Percentiles rank a stretch among this genome's conserved stretches.
Conservation (phyloP, 2,113 vertebrate genomes). For the Plectropomus leopardus region DNA sequence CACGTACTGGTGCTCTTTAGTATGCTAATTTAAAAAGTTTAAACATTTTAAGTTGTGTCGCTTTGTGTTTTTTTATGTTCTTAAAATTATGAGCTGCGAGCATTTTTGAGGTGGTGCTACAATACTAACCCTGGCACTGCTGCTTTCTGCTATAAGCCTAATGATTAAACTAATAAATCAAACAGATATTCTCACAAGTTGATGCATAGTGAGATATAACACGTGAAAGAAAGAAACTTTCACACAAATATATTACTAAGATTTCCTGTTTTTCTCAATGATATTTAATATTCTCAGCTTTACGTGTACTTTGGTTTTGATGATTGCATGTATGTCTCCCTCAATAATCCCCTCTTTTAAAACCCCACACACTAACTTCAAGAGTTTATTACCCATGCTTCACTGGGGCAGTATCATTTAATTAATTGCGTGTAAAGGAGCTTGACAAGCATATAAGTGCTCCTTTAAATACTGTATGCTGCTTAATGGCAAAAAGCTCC, state of each 20-base stretch:
- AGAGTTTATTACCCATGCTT: neutral
- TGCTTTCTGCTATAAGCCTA: neutral
- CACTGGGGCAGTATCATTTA: neutral
- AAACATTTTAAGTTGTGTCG: neutral
- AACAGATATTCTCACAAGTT: neutral
- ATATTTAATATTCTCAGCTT: neutral
- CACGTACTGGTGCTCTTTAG: neutral
- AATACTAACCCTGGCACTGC: neutral
- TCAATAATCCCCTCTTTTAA: neutral
- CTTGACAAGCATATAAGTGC: neutral
- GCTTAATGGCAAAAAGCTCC: neutral
- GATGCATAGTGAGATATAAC: neutral
- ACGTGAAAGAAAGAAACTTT: neutral
- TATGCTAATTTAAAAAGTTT: neutral
- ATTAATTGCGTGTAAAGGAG: slow-evolving; percentile 1
- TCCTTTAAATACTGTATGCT: slow-evolving; percentile 10
- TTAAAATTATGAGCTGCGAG: neutral
- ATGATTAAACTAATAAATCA: neutral
- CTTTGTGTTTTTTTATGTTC: neutral
- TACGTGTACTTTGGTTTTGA: neutral
- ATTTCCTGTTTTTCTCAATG: neutral
- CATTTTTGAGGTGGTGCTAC: neutral
- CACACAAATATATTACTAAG: neutral
- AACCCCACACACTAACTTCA: neutral
- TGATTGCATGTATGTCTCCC: neutral